Evolutionary conservation across 1,140 invertebrate species (phyloP).

Genomic region (Physella acuta): DNA sequence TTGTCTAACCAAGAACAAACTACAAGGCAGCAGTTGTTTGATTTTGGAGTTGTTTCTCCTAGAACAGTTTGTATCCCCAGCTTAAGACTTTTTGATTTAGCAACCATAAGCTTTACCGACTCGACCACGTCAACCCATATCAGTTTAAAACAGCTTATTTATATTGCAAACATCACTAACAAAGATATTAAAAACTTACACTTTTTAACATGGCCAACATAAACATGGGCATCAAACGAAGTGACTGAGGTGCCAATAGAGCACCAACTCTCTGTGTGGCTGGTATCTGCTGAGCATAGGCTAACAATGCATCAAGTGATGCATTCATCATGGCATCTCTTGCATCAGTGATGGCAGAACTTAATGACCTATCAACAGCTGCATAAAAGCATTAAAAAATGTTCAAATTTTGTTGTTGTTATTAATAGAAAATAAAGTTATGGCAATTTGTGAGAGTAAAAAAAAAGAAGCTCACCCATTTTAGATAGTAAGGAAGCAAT

Average conservation of each 20-base stretch:
- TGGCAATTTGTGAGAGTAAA: neutral
- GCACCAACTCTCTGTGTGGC: conserved; percentile 69
- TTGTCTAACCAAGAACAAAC: too few species aligned
- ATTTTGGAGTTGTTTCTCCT: too few species aligned
- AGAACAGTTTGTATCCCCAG: too few species aligned
- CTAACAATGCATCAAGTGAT: conserved; percentile 83
- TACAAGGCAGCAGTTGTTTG: too few species aligned
- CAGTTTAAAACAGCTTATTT: too few species aligned
- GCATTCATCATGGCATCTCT: conserved; percentile 95
- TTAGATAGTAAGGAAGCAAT: conserved; percentile 89
- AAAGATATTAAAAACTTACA: conserved; percentile 70
- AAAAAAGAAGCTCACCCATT: conserved; percentile 76
- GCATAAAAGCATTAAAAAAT: conserved; percentile 32
- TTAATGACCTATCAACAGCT: conserved; percentile 89
- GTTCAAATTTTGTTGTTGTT: neutral
- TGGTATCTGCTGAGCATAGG: conserved; percentile 69
- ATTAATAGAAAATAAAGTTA: neutral
- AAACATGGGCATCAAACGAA: conserved; percentile 84
- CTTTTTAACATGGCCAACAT: conserved; percentile 88
- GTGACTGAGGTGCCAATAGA: conserved; percentile 73
- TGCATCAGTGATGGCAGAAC: conserved; percentile 85
- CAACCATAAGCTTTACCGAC: too few species aligned
- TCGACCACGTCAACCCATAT: too few species aligned
- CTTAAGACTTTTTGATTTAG: too few species aligned
- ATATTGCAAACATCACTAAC: too few species aligned